A percentile compares a stretch with the other conserved stretches of the same genome.
These are phyloP conservation scores for Acanthaster planci DNA, from an alignment of 35 echinoderm and acorn worm genomes.

Conservation along the genomic window DNA sequence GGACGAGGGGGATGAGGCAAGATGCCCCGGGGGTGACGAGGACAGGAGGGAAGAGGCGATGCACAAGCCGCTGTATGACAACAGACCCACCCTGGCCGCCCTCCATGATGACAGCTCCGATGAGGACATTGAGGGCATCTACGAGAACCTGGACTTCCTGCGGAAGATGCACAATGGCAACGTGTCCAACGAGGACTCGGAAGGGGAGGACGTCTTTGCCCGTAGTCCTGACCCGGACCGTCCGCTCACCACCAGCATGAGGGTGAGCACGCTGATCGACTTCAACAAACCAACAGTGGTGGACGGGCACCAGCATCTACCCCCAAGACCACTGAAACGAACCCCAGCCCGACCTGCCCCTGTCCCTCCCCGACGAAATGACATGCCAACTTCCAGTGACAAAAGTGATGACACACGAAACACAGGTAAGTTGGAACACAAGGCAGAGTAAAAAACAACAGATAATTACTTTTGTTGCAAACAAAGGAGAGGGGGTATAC, in stretches of 20 bases:
- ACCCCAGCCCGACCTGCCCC: not conserved
- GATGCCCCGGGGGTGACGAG: not conserved
- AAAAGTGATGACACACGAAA: too few species aligned
- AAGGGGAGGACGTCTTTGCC: not conserved
- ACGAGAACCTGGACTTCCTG: conserved; percentile 4
- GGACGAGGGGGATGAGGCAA: conserved; percentile 4
- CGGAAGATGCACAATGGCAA: not conserved
- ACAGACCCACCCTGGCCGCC: too few species aligned
- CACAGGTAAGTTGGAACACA: too few species aligned
- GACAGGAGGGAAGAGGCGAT: not conserved
- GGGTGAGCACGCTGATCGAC: not conserved
- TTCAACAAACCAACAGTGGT: too few species aligned
- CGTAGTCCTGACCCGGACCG: not conserved
- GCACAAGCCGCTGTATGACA: not conserved
- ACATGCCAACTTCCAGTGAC: too few species aligned
- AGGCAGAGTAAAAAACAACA: too few species aligned
- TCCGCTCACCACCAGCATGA: conserved; percentile 8
- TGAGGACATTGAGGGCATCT: conserved; percentile 14
- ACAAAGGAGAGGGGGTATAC: too few species aligned
- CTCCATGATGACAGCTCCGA: conserved; percentile 23
- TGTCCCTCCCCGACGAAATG: not conserved
- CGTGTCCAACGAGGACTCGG: not conserved
- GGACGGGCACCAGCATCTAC: not conserved
- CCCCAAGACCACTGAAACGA: not conserved
- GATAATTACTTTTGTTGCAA: too few species aligned